Evolutionary conservation across 2,888 invertebrate genomes (phyloP).

Genomic region (Amphiduros pacificus): DNA sequence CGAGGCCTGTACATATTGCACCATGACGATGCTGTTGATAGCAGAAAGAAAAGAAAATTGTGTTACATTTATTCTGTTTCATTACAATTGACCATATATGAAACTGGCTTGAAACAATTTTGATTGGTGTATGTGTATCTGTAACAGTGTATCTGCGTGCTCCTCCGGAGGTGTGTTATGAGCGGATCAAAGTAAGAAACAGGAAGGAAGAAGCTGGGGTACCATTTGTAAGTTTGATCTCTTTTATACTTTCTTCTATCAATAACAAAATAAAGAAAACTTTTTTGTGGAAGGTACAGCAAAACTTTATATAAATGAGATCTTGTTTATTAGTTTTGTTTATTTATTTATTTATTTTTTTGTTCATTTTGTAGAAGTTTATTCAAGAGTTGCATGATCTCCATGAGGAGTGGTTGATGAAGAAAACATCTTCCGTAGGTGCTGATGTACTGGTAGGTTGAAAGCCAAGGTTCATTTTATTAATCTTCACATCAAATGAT

Average conservation of each 20-base stretch:
- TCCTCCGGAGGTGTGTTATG: slow-evolving; percentile 21
- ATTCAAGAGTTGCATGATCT: slow-evolving; percentile 48
- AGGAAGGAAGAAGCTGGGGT: slow-evolving; percentile 21
- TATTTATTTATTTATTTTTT: too few relatives aligned
- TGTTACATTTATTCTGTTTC: too few relatives aligned
- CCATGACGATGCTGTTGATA: too few relatives aligned
- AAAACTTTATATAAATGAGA: too few relatives aligned
- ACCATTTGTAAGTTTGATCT: slow-evolving; percentile 9
- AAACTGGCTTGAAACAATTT: neutral
- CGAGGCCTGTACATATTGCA: too few relatives aligned
- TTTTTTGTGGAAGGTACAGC: too few relatives aligned
- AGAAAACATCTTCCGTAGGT: slow-evolving; percentile 7
- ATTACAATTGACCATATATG: neutral
- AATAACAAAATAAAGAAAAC: too few relatives aligned
- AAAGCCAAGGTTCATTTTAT: neutral
- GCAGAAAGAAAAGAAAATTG: too few relatives aligned
- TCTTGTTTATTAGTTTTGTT: too few relatives aligned
- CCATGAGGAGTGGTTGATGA: slow-evolving; percentile 28
- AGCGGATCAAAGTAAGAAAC: slow-evolving; percentile 10
- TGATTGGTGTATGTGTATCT: neutral
- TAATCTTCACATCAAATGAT: neutral
- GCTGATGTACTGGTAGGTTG: slow-evolving; percentile 16
- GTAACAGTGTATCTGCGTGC: slow-evolving; percentile 24
- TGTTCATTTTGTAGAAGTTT: slow-evolving; percentile 9
- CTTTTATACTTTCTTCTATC: too few relatives aligned